Evolutionary conservation across 2,797 vertebrate species (phyloP), one percentile per base, ranked within the genome.

Genomic region (Characodon lateralis): DNA sequence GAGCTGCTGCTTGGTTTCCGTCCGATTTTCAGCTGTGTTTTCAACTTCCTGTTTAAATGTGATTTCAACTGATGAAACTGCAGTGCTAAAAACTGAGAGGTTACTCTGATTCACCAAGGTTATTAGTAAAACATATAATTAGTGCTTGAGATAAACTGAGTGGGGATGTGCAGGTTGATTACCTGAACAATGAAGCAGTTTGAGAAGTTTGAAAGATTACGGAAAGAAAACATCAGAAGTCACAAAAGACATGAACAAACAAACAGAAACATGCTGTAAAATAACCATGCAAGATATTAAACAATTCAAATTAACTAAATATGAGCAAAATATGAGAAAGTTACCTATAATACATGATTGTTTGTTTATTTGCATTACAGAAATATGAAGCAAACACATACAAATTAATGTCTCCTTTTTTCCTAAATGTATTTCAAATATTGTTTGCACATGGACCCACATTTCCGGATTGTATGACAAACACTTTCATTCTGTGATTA

Each of bases 11-110:
- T 24, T 8, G 35, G 1, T 6, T 80, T 76, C 80, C 61, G 61
- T 83, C 74, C 74, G 84, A 31, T 61, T 61, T 31, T 31, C 26
- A 61, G 58, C 58, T 46, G 43, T 10, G 10, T 51, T 18, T 51
- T 51, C 50, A 51, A 13, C 24, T 73, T 77, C 71, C 81, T 51
- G 82, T 81, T 83, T 68, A 81, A 22, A n/a, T 86, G 88, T 72
- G 88, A 86, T 85, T 88, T 83, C 26, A 88, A 75, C 86, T 58
- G 88, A 77, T 55, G 10, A 77, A 84, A 77, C 78, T 61, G 39
- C 53, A 31, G 24, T 63, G 20, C 58, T 26, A 39, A 74, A 39
- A 51, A 24, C n/a, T 0, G 61, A 65, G 20, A 0, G 66, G 8
- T 13, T 39, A 16, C 2, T 26, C 68, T 70, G 43, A 43, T 46